Conservation (phyloP, 2,888 invertebrate genomes). For the Gryllus longicercus region DNA sequence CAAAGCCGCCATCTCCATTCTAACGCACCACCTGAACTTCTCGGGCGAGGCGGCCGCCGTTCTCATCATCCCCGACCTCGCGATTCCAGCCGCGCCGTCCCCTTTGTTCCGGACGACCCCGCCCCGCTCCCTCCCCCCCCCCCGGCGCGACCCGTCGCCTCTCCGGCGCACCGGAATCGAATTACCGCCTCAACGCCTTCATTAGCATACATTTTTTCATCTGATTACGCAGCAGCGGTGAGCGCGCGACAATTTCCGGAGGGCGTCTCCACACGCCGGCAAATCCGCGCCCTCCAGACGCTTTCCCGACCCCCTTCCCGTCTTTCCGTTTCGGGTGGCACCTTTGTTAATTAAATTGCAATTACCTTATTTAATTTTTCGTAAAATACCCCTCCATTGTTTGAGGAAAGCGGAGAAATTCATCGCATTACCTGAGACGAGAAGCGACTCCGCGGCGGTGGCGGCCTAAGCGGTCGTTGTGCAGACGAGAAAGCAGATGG, state of each 20-base stretch:
- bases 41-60: no score
- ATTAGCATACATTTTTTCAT: conserved; percentile 6
- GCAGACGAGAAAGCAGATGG: no score
- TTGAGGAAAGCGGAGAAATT: conserved; percentile 17
- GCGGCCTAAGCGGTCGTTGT: no score
- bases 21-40: no score
- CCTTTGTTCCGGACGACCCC: no score
- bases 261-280: not conserved
- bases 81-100: no score
- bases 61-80: no score
- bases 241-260: not conserved
- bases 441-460: not conserved
- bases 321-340: not conserved
- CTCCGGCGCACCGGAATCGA: not conserved
- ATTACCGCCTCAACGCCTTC: not conserved
- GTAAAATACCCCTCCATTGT: conserved; percentile 6
- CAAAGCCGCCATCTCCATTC: no score
- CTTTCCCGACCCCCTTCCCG: not conserved
- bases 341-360: conserved; percentile 17
- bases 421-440: conserved; percentile 17
- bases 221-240: not conserved
- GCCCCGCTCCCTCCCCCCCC: no score
- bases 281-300: not conserved
- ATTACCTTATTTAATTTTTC: conserved; percentile 17
- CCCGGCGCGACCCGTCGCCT: no score